Conservation (phyloP, 1,140 invertebrate species). For the Cheumatopsyche charites region DNA sequence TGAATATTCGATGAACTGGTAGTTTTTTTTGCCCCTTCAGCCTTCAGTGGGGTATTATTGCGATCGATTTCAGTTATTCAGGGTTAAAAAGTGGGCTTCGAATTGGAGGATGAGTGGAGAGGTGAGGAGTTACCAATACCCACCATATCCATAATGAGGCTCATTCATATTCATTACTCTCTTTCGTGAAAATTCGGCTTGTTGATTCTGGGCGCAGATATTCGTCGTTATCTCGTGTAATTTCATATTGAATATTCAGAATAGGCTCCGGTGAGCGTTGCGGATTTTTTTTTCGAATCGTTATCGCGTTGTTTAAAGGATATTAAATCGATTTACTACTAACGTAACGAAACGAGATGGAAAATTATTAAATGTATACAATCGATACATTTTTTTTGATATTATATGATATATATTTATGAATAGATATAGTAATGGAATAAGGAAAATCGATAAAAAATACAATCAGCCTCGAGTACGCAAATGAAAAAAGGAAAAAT, state of each 20-base stretch:
- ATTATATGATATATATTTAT: too few species aligned
- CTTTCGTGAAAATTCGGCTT: conserved; percentile 21
- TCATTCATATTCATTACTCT: conserved; percentile 27
- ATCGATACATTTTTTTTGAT: too few species aligned
- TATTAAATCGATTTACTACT: too few species aligned
- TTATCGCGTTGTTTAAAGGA: too few species aligned
- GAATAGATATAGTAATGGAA: too few species aligned
- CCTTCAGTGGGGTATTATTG: conserved; percentile 17
- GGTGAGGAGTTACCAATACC: not conserved
- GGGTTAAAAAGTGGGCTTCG: not conserved
- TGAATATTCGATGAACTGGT: conserved; percentile 25
- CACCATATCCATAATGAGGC: not conserved
- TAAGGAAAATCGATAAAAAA: too few species aligned
- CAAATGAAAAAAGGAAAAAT: too few species aligned
- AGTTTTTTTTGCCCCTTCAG: conserved; percentile 7
- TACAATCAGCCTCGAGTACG: too few species aligned
- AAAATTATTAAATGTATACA: too few species aligned
- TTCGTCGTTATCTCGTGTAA: conserved; percentile 19
- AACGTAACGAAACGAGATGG: too few species aligned
- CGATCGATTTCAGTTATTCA: conserved; percentile 28
- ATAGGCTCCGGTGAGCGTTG: not conserved
- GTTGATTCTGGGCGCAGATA: conserved; percentile 16
- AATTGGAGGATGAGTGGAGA: not conserved
- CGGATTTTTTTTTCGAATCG: too few species aligned
- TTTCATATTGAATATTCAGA: conserved; percentile 25